Percentiles rank a stretch among this genome's conserved stretches.
Conservation (phyloP, 2,113 vertebrate genomes). For the Leuciscus idus region DNA sequence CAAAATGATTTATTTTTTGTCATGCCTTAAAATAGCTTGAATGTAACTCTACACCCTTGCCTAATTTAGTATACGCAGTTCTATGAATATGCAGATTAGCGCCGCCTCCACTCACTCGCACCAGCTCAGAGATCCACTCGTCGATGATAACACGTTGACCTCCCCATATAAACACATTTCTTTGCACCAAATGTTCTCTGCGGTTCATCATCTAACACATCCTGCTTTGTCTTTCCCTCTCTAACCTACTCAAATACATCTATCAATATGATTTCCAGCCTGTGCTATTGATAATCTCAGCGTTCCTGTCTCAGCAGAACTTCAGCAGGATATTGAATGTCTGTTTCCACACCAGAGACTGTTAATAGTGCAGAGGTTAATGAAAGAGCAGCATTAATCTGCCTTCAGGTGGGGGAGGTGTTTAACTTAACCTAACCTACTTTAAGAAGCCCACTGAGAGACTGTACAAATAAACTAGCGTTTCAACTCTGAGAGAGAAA, state of each 20-base stretch:
- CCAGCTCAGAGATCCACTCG: too few species aligned
- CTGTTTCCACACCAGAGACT: conserved; percentile 3
- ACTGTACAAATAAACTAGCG: conserved; percentile 13
- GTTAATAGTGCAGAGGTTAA: conserved; percentile 48
- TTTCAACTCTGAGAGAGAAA: conserved; percentile 21
- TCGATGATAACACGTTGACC: too few species aligned
- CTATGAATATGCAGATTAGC: too few species aligned
- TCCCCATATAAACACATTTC: background rate
- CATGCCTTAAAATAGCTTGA: too few species aligned
- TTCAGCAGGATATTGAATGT: conserved; percentile 25
- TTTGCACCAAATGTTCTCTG: background rate
- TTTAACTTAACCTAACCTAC: conserved; percentile 33
- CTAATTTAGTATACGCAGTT: too few species aligned
- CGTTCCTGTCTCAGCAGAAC: conserved; percentile 15
- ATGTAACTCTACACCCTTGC: too few species aligned
- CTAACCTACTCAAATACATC: background rate
- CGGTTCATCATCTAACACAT: conserved; percentile 1
- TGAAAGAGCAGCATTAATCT: conserved; percentile 37
- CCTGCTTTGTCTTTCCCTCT: background rate
- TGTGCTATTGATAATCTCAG: background rate
- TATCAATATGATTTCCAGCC: background rate
- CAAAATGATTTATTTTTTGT: too few species aligned
- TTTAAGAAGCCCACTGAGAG: conserved; percentile 19
- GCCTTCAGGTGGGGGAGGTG: conserved; percentile 37
- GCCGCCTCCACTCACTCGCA: too few species aligned